Conservation (phyloP, 1,140 invertebrate genomes). For the Heterodera carotae region DNA sequence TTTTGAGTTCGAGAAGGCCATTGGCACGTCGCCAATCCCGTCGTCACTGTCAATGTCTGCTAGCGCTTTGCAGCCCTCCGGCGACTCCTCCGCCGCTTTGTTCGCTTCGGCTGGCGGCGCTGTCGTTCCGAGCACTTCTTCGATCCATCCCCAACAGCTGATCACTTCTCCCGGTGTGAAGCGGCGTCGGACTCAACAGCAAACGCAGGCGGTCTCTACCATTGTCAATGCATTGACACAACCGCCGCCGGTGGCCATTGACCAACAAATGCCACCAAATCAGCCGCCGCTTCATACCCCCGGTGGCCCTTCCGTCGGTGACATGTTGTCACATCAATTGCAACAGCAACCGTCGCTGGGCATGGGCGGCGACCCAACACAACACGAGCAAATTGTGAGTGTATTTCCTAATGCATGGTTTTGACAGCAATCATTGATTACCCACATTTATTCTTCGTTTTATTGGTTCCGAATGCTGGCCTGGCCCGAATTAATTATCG, state of each 20-base stretch:
- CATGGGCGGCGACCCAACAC: background rate
- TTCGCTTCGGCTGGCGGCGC: background rate
- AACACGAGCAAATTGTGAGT: slow-evolving; percentile 16
- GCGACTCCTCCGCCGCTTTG: background rate
- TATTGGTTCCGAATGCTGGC: no score
- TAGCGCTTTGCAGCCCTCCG: background rate
- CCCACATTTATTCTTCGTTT: background rate
- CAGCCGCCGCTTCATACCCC: no score
- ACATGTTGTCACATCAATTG: background rate
- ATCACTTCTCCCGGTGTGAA: slow-evolving; percentile 2
- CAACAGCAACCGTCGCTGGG: background rate
- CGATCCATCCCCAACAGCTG: slow-evolving; percentile 4
- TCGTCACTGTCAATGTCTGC: background rate
- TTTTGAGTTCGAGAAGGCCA: slow-evolving; percentile 21
- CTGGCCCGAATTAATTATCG: no score
- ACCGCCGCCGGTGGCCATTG: background rate
- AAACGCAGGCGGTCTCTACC: background rate
- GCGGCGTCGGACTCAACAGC: background rate
- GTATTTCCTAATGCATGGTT: background rate
- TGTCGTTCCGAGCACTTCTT: slow-evolving; percentile 16
- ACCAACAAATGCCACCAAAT: background rate
- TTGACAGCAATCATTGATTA: background rate
- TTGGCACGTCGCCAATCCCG: slow-evolving; percentile 12
- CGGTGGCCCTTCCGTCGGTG: background rate
- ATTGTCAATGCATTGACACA: background rate